A percentile compares a stretch with the other conserved stretches of the same genome.
Conservation (phyloP, 2,888 invertebrate genomes). For the Crossocerus cetratus region DNA sequence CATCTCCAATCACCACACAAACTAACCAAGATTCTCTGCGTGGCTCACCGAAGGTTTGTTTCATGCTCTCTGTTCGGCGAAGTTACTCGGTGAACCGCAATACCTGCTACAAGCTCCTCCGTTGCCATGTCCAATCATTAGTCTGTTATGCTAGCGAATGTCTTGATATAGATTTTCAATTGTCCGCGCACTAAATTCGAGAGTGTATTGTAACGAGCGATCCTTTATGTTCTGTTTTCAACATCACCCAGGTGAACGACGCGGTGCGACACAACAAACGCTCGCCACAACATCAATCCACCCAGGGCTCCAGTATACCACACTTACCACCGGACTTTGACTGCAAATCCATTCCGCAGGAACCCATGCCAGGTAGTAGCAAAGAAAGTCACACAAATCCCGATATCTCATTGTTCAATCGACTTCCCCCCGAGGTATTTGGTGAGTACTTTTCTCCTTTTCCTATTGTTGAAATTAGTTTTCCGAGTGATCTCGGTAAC, state of each 20-base stretch:
- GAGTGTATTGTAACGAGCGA: no score
- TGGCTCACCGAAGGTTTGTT: slow-evolving; percentile 69
- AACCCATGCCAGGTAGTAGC: slow-evolving; percentile 71
- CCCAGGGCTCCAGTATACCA: slow-evolving; percentile 60
- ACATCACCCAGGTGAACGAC: slow-evolving; percentile 60
- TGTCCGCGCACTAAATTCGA: background rate
- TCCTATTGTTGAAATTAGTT: background rate
- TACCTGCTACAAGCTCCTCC: no score
- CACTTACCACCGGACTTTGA: slow-evolving; percentile 62
- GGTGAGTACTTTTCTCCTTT: slow-evolving; percentile 57
- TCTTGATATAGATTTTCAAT: background rate
- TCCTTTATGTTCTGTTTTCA: no score
- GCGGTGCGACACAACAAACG: slow-evolving; percentile 66
- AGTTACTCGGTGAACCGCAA: background rate
- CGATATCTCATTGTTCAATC: slow-evolving; percentile 73
- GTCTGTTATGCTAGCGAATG: background rate
- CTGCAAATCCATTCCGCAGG: slow-evolving; percentile 57
- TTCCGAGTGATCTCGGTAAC: background rate
- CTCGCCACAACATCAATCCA: slow-evolving; percentile 70
- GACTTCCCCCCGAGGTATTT: slow-evolving; percentile 74
- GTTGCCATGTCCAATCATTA: background rate
- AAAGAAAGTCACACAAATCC: slow-evolving; percentile 68
- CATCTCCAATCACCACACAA: slow-evolving; percentile 68
- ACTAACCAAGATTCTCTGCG: slow-evolving; percentile 69
- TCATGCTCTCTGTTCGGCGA: background rate